phyloP scores from a whole-genome alignment of 2,797 vertebrate species.

The Aselliscus stoliczkanus region DNA sequence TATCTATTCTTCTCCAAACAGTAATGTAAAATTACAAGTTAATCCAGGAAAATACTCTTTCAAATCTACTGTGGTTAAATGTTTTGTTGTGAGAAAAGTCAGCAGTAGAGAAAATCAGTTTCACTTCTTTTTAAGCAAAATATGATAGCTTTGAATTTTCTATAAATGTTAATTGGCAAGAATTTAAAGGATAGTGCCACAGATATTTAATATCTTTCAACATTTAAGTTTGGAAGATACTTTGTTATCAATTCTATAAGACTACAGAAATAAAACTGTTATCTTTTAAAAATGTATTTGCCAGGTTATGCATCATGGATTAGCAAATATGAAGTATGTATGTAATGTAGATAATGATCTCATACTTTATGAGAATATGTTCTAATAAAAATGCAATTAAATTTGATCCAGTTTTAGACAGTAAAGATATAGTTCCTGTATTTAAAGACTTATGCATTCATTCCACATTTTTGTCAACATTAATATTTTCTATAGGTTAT shows the following conservation, averaged over 20 bases:
- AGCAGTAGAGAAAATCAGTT: neutral
- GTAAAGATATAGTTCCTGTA: neutral
- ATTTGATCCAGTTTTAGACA: constrained; percentile 6
- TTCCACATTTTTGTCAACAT: neutral
- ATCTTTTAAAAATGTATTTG: neutral
- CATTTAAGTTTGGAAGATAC: neutral
- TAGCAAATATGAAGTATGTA: neutral
- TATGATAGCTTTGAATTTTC: constrained; percentile 30
- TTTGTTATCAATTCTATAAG: neutral
- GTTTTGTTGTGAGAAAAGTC: neutral
- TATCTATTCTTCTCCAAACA: neutral
- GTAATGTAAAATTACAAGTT: neutral
- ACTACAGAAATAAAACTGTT: constrained; percentile 8
- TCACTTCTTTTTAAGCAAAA: neutral
- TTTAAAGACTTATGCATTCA: neutral
- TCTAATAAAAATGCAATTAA: constrained; percentile 20
- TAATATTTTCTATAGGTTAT: neutral
- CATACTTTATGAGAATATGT: neutral
- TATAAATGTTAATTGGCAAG: constrained; percentile 13
- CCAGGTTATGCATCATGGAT: neutral
- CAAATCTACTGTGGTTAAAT: neutral
- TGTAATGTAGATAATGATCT: neutral
- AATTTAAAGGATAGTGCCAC: constrained; percentile 17
- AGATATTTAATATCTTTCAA: neutral
- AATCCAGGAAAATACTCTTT: constrained; percentile 2